phyloP scores from a whole-genome alignment of 1,140 invertebrate genomes.

The Tetranychus urticae region DNA sequence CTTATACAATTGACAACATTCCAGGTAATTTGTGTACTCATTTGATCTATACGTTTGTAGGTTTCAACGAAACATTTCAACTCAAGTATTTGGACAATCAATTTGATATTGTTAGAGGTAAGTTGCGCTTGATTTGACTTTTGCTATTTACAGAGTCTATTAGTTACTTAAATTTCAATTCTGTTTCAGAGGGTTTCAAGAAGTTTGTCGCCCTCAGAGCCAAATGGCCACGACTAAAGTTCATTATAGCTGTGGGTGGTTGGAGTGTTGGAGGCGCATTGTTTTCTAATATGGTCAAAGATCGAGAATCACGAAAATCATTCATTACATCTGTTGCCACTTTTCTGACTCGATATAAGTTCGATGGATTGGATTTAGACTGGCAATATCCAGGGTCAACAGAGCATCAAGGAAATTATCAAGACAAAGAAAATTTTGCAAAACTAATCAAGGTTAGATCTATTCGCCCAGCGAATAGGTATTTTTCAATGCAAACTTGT shows the following conservation, averaged over 20 bases:
- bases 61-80: slow-evolving; percentile 46
- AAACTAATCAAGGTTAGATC: slow-evolving; percentile 25
- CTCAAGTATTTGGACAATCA: slow-evolving; percentile 52
- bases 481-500: background rate
- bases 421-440: slow-evolving; percentile 8
- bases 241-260: slow-evolving; percentile 46
- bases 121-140: background rate
- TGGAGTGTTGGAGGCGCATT: slow-evolving; percentile 18
- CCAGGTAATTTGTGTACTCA: slow-evolving; percentile 60
- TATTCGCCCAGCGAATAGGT: too few relatives aligned
- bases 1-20: slow-evolving; percentile 54
- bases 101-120: slow-evolving; percentile 17
- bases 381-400: slow-evolving; percentile 36
- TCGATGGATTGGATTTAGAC: slow-evolving; percentile 23
- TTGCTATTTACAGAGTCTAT: background rate
- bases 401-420: slow-evolving; percentile 4
- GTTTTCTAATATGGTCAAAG: slow-evolving; percentile 19
- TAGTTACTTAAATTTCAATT: too few relatives aligned
- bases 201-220: slow-evolving; percentile 49
- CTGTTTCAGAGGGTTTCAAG: slow-evolving; percentile 35
- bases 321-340: slow-evolving; percentile 19
- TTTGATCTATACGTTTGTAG: slow-evolving; percentile 65
- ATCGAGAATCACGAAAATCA: slow-evolving; percentile 11
- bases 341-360: slow-evolving; percentile 17
- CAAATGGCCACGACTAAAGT: slow-evolving; percentile 45